Evolutionary conservation across 2,888 invertebrate species (phyloP), one percentile per base, ranked within the genome.

Genomic region (Apamea monoglypha): DNA sequence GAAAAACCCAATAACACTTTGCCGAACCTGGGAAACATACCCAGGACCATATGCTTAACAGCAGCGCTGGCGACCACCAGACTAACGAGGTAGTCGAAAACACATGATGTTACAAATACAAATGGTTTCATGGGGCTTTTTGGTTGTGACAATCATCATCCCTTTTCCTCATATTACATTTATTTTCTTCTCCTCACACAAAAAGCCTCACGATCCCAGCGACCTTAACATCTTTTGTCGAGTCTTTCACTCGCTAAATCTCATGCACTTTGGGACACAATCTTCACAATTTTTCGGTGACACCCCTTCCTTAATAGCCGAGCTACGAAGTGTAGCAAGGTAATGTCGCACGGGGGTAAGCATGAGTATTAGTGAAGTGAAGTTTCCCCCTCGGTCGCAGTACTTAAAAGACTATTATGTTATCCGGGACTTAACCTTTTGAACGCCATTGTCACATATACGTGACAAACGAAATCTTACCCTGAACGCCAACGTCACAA

Each of bases 331-430:
- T 72, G 53, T 73, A 50, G 64, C 71, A 66, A 68, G 74, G 71
- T 83, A 74, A 74, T 73, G 66, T 72, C 21, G 29, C 29, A 32
- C 21, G 40, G 74, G 64, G 74, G 70, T 76, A 53, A 76, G 69
- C 76, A 77, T 29, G 72, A 80, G 69, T 75, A 78, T 79, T 74
- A 77, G 74, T 73, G 61, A 74, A 77, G 74, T 75, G 61, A 74
- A 79, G 72, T 72, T 69, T 56, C 72, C 67, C 63, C 81, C 74
- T 67, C 50, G 47, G 44, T 71, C 47, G 32, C 47, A 68, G 87
- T 76, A 80, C 85, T 86, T 85, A 83, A 69, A 82, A 75, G 59
- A 70, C 80, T 80, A 78, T 83, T 87, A 83, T 83, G 87, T 83
- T 74, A 76, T 78, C 72, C 40, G 36, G 6, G 76, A 83, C 76